Evolutionary conservation across 2,797 vertebrate genomes (phyloP).

Genomic region (Galago senegalensis): DNA sequence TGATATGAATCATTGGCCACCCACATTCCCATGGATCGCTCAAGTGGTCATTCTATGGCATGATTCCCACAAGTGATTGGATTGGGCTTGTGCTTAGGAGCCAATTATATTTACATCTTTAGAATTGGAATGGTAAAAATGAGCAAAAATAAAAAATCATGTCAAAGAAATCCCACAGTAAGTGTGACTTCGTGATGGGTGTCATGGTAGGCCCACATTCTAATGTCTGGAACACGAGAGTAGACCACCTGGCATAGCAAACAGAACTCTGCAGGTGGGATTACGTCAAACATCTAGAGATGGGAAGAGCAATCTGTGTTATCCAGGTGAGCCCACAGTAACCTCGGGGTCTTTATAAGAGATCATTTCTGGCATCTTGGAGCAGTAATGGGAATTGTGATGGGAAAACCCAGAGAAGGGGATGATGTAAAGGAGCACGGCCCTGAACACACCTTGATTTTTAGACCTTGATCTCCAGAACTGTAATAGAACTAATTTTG

Average conservation of each 20-base stretch:
- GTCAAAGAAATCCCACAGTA: neutral
- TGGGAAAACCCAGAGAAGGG: fast-evolving
- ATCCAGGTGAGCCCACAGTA: neutral
- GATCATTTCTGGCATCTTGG: fast-evolving
- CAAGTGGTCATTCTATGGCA: neutral
- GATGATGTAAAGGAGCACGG: fast-evolving
- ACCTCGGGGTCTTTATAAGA: fast-evolving
- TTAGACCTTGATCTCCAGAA: neutral
- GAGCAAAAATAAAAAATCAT: neutral
- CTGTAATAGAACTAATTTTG: neutral
- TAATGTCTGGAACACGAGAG: neutral
- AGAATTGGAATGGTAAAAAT: neutral
- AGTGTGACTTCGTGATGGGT: neutral
- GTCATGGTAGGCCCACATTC: fast-evolving
- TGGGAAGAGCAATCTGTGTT: fast-evolving
- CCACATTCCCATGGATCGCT: neutral
- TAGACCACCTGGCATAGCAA: fast-evolving
- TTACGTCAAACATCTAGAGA: neutral
- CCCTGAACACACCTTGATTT: fast-evolving
- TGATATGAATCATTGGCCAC: neutral
- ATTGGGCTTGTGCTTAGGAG: neutral
- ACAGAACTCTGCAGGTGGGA: neutral
- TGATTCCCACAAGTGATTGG: neutral
- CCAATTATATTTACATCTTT: neutral
- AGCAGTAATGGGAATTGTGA: fast-evolving